Evolutionary conservation across 35 echinoderm and acorn worm genomes (phyloP).

Genomic region (Ptychodera flava): DNA sequence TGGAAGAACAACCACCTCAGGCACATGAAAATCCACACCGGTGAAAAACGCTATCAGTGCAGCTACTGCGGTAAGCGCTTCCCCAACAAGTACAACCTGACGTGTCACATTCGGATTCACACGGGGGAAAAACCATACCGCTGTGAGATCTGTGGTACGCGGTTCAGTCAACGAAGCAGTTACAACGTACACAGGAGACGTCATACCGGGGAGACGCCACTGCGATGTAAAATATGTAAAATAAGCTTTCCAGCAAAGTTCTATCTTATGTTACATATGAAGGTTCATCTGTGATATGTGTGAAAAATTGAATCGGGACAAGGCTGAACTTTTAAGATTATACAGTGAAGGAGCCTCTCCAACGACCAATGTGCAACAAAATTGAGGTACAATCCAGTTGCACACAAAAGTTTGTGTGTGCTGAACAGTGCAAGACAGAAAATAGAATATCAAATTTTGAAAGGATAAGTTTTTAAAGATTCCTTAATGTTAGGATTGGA

Average conservation of each 20-base stretch:
- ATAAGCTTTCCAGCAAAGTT: background rate
- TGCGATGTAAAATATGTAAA: background rate
- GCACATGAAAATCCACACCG: constrained; percentile 40
- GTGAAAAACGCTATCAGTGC: constrained; percentile 43
- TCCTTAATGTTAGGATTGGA: too few species aligned
- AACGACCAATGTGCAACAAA: too few species aligned
- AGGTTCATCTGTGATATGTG: constrained; percentile 1
- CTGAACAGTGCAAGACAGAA: too few species aligned
- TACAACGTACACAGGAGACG: constrained; percentile 4
- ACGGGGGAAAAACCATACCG: constrained; percentile 31
- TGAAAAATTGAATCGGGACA: too few species aligned
- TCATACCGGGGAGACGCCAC: background rate
- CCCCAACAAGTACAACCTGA: constrained; percentile 7
- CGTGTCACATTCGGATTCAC: constrained; percentile 31
- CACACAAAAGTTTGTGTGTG: too few species aligned
- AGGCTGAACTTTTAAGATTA: too few species aligned
- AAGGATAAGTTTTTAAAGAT: too few species aligned
- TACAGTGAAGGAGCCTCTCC: too few species aligned
- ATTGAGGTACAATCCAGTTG: too few species aligned
- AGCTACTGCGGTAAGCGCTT: constrained; percentile 30
- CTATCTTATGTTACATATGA: constrained; percentile 15
- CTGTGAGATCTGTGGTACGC: constrained; percentile 23
- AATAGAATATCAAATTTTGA: too few species aligned
- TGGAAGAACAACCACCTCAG: constrained; percentile 9
- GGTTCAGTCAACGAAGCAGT: constrained; percentile 13